Conservation (phyloP, 2,888 invertebrate genomes). For the Epistrophe eligans region DNA sequence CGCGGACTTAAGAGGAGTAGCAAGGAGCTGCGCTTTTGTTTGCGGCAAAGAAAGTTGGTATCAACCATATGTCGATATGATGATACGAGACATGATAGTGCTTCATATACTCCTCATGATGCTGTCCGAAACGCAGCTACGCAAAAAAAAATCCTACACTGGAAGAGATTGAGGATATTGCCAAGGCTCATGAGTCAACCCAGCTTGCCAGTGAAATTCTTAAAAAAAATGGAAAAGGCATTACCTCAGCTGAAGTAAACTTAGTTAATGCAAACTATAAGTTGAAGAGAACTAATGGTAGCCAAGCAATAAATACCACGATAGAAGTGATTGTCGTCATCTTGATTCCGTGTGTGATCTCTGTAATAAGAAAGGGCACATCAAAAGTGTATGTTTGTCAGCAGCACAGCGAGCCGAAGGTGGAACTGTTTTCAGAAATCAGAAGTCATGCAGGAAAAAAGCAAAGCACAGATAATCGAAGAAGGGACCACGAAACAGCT, state of each 20-base stretch:
- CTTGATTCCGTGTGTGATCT: too few relatives aligned
- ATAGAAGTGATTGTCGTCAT: too few relatives aligned
- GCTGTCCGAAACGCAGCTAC: too few relatives aligned
- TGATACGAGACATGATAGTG: conserved; percentile 18
- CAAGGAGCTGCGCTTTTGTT: conserved; percentile 41
- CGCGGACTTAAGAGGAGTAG: conserved; percentile 38
- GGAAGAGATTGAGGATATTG: too few relatives aligned
- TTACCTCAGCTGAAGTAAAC: conserved; percentile 17
- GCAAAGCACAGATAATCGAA: not conserved
- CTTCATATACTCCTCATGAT: too few relatives aligned
- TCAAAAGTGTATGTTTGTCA: conserved; percentile 26
- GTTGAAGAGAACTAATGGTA: not conserved
- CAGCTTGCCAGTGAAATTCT: not conserved
- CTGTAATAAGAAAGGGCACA: conserved; percentile 26
- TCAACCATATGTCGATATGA: conserved; percentile 57
- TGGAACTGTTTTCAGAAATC: not conserved
- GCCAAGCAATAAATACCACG: not conserved
- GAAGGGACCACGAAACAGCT: not conserved
- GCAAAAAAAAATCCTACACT: too few relatives aligned
- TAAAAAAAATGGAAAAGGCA: conserved; percentile 18
- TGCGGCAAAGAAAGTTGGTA: conserved; percentile 11
- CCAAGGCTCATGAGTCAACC: too few relatives aligned
- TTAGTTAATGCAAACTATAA: not conserved
- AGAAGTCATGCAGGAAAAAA: not conserved
- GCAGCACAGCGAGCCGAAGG: conserved; percentile 1